Evolutionary conservation across 1,140 invertebrate genomes (phyloP).

Genomic region (Arion vulgaris): DNA sequence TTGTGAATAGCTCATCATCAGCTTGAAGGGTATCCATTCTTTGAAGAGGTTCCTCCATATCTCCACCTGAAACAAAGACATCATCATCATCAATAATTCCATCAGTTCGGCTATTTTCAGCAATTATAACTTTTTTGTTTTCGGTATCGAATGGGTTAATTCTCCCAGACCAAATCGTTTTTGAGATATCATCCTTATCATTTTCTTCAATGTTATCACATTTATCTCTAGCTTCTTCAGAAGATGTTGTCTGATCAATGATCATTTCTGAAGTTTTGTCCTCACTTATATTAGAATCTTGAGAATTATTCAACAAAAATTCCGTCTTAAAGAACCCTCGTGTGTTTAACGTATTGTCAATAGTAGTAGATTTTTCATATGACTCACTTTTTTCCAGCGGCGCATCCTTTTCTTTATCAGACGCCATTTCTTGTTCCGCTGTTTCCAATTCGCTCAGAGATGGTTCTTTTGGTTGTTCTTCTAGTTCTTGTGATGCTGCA

Average conservation of each 20-base stretch:
- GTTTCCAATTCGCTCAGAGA: background rate
- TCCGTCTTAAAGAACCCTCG: background rate
- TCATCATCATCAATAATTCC: conserved; percentile 21
- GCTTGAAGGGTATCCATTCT: conserved; percentile 2
- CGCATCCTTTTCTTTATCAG: background rate
- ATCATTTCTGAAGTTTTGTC: background rate
- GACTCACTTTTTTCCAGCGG: background rate
- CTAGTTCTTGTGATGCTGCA: background rate
- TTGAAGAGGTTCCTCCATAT: background rate
- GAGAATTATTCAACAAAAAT: background rate
- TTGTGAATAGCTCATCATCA: conserved; percentile 1
- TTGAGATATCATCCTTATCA: background rate
- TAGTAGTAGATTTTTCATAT: background rate
- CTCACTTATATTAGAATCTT: background rate
- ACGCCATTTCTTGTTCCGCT: background rate
- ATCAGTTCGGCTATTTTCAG: background rate
- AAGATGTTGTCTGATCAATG: background rate
- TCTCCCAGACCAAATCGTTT: background rate
- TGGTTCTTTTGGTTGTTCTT: background rate
- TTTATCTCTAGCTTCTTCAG: background rate
- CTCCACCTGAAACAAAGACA: background rate
- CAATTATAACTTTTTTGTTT: background rate
- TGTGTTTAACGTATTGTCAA: background rate
- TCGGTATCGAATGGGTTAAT: conserved; percentile 28
- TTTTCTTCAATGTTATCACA: background rate